Conservation (phyloP, 1,140 invertebrate species). For the Ridgeia piscesae region DNA sequence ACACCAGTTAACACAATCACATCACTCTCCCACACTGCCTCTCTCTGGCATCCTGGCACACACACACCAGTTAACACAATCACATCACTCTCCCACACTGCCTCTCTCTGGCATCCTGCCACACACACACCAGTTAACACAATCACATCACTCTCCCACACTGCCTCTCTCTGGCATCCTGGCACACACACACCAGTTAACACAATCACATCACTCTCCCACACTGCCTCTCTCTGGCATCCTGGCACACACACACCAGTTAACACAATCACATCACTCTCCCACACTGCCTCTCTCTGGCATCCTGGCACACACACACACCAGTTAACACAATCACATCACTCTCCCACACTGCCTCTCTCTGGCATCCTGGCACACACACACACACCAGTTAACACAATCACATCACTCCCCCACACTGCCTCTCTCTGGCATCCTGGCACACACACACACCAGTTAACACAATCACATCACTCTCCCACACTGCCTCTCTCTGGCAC, state of each 20-base stretch:
- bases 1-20: no score
- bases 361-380: constrained; percentile 40
- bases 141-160: constrained; percentile 66
- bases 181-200: background rate
- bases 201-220: constrained; percentile 61
- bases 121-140: background rate
- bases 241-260: constrained; percentile 29
- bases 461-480: no score
- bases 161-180: constrained; percentile 58
- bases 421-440: constrained; percentile 49
- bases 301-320: constrained; percentile 33
- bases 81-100: constrained; percentile 70
- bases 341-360: constrained; percentile 68
- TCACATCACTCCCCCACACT: constrained; percentile 70
- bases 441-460: background rate
- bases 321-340: no score
- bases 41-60: constrained; percentile 43
- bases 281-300: constrained; percentile 65
- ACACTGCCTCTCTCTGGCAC: no score
- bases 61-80: no score
- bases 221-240: constrained; percentile 62
- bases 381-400: no score
- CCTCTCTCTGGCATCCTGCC: constrained; percentile 49
- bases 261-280: constrained; percentile 48
- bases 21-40: constrained; percentile 70